A percentile compares a stretch with the other conserved stretches of the same genome.
These are phyloP conservation scores for Heterodera filipjevi DNA, from an alignment of 2,888 invertebrate genomes.

Conservation along the genomic window DNA sequence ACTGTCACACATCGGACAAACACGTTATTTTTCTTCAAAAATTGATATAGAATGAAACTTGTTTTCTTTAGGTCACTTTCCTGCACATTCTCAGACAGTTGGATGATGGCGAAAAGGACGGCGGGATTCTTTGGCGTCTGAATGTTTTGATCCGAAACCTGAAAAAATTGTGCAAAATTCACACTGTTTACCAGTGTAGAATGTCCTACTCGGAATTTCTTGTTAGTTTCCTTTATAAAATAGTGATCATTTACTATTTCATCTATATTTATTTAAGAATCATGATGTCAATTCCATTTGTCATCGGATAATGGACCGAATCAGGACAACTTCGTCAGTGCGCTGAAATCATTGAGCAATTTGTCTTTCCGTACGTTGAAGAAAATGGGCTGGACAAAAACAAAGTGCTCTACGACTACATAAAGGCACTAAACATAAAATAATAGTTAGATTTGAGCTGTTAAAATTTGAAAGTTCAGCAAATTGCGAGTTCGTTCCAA, in stretches of 20 bases:
- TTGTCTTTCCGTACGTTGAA: slow-evolving; percentile 51
- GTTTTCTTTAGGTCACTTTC: slow-evolving; percentile 11
- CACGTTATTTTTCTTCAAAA: slow-evolving; percentile 29
- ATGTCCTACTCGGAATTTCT: slow-evolving; percentile 34
- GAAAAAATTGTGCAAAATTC: slow-evolving; percentile 26
- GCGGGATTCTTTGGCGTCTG: slow-evolving; percentile 14
- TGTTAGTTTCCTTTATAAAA: not conserved
- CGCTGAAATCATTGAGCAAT: slow-evolving; percentile 47
- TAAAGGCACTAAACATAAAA: slow-evolving; percentile 35
- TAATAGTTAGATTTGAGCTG: slow-evolving; percentile 8
- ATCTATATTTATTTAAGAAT: slow-evolving; percentile 3
- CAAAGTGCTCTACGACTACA: slow-evolving; percentile 49
- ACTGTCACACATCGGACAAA: slow-evolving; percentile 31
- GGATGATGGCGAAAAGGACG: slow-evolving; percentile 16
- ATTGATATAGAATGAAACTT: not conserved
- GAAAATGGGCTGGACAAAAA: slow-evolving; percentile 50
- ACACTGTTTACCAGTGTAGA: slow-evolving; percentile 32
- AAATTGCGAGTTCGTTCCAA: slow-evolving; percentile 25
- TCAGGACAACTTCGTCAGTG: slow-evolving; percentile 35
- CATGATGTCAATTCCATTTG: slow-evolving; percentile 32
- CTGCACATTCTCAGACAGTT: slow-evolving; percentile 30
- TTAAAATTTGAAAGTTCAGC: slow-evolving; percentile 25
- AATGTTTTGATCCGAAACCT: slow-evolving; percentile 33
- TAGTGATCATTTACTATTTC: not conserved
- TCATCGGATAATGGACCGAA: slow-evolving; percentile 30